Base-by-base conservation (phyloP, 1,140 invertebrate species). In the Kradibia gibbosae region DNA sequence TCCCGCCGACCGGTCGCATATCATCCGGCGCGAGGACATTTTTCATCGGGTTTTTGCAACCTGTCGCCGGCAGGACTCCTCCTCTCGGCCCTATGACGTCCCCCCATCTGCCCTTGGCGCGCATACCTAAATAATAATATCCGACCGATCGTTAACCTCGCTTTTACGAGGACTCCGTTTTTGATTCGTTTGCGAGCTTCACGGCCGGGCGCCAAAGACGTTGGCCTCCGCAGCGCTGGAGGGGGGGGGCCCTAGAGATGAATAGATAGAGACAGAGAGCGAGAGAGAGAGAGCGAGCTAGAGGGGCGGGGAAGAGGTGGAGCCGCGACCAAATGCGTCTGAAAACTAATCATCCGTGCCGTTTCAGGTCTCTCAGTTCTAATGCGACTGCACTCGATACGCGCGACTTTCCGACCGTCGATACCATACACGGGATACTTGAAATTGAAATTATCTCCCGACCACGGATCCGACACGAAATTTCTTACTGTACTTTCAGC, bases 401-500 rank as follows among this genome's bases (percentile, higher is more conserved):
- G 20, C 34, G 34, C 5, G 0, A 34, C 62, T 39, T 67, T 22
- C 34, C 34, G 22, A 39, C 8, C n/a, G n/a, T 39, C 34, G 13
- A 11, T 67, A 25, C 62, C 62, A 8, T 67, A 67, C 20, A 22
- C 20, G 62, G 62, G 34, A 67, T 67, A n/a, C 62, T 17, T 67
- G 62, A 22, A 36, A 39, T 39, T 67, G n/a, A 67, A 67, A 67
- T n/a, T 67, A 17, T 36, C 31, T 36, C 60, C 31, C 34, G 34
- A 22, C 62, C 3, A 22, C 20, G 62, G 5, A 34, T 39, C 15
- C 34, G 62, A 67, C 34, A 10, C 62, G 36, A 67, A n/a, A 39
- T 67, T 67, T 67, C 62, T 39, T 39, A 39, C 62, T 67, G 17
- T 15, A 39, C 62, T 39, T 67, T 67, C 36, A n/a, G 11, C 62